Evolutionary conservation across 2,888 invertebrate genomes (phyloP).

Genomic region (Antitype chi): DNA sequence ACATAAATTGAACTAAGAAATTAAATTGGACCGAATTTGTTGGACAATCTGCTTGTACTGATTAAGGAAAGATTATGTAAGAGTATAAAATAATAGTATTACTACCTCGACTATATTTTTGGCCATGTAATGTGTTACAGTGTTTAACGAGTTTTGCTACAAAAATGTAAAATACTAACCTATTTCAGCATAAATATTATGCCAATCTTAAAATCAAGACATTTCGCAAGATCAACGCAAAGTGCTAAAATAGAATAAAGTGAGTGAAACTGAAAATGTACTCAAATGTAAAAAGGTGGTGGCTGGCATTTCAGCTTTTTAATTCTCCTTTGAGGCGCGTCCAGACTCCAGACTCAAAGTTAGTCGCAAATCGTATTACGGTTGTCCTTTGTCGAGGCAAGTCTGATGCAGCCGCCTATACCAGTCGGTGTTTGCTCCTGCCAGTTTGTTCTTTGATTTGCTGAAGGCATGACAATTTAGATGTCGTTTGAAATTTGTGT

Average conservation of each 20-base stretch:
- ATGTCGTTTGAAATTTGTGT: background rate
- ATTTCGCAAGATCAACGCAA: background rate
- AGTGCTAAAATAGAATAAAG: slow-evolving; percentile 27
- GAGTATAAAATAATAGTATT: background rate
- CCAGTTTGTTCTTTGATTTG: slow-evolving; percentile 32
- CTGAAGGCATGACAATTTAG: slow-evolving; percentile 10
- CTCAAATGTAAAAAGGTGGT: slow-evolving; percentile 52
- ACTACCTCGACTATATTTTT: too few species aligned
- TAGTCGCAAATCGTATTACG: slow-evolving; percentile 66
- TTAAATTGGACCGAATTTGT: background rate
- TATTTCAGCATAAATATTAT: too few species aligned
- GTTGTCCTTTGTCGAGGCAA: slow-evolving; percentile 54
- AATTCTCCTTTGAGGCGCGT: slow-evolving; percentile 62
- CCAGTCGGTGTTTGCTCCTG: slow-evolving; percentile 34
- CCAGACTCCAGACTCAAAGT: slow-evolving; percentile 57
- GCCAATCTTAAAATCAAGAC: background rate
- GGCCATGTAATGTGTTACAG: background rate
- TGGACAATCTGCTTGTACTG: background rate
- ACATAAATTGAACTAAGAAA: background rate
- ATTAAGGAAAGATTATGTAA: background rate
- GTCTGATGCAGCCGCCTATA: slow-evolving; percentile 12
- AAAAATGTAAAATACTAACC: background rate
- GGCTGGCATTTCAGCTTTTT: slow-evolving; percentile 56
- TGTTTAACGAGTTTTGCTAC: background rate
- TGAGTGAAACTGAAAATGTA: slow-evolving; percentile 42